Evolutionary conservation across 2,888 invertebrate species (phyloP).

Genomic region (Ophion ventricosus): DNA sequence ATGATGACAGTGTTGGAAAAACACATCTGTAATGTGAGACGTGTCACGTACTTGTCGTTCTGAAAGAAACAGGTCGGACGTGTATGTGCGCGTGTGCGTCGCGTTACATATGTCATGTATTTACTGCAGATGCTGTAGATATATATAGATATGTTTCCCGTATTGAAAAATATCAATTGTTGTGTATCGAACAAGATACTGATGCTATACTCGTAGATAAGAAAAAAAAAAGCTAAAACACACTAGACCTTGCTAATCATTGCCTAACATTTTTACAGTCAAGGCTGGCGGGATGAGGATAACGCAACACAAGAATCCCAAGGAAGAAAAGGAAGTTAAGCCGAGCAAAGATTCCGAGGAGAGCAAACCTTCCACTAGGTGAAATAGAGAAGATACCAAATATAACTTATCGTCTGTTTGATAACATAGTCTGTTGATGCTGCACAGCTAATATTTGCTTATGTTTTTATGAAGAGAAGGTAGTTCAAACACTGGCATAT

Average conservation of each 20-base stretch:
- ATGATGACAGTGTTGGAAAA: constrained; percentile 22
- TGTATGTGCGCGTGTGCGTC: not conserved
- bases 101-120: not conserved
- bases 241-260: not conserved
- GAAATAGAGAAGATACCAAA: constrained; percentile 53
- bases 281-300: constrained; percentile 97
- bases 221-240: not conserved
- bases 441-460: not conserved
- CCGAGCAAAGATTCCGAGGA: constrained; percentile 78
- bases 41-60: constrained; percentile 1
- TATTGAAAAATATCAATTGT: not conserved
- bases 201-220: not conserved
- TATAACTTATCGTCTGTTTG: not conserved
- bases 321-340: constrained; percentile 87
- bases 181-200: not conserved
- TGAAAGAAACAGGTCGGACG: not conserved
- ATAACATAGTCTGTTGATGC: too few relatives aligned
- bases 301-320: constrained; percentile 92
- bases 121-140: not conserved
- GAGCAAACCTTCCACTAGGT: constrained; percentile 87
- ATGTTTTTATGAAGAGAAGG: too few relatives aligned
- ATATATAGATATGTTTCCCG: not conserved
- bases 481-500: not conserved
- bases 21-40: constrained; percentile 54
- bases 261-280: constrained; percentile 84